These are phyloP conservation scores for Leptinotarsa undecemlineata DNA, from an alignment of 1,140 invertebrate genomes.

Conservation along the genomic window DNA sequence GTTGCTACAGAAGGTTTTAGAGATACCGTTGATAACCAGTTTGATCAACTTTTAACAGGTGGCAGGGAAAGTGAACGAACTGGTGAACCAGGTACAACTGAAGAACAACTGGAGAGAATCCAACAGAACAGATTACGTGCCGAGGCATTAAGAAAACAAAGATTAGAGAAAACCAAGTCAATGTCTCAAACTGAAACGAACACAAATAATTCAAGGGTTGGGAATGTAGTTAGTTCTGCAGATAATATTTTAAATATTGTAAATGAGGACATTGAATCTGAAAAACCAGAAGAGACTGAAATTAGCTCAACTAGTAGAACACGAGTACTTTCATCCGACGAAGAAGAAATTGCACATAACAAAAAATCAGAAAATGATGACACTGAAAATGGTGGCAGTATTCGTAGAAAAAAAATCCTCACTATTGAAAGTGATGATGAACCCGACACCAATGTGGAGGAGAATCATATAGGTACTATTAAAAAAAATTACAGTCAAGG, in stretches of 20 bases:
- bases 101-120: slow-evolving; percentile 50
- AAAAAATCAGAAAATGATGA: background rate
- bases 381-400: background rate
- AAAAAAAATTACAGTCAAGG: background rate
- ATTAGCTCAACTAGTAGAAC: too few species aligned
- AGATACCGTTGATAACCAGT: slow-evolving; percentile 31
- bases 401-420: background rate
- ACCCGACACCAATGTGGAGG: background rate
- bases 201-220: too few species aligned
- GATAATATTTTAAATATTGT: background rate
- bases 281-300: too few species aligned
- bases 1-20: slow-evolving; percentile 36
- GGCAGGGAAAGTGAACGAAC: background rate
- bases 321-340: too few species aligned
- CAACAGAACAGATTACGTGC: slow-evolving; percentile 47
- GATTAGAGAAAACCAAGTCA: slow-evolving; percentile 31
- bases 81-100: slow-evolving; percentile 37
- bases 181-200: too few species aligned
- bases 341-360: background rate
- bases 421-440: slow-evolving; percentile 11
- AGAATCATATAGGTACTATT: background rate
- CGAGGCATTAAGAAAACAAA: slow-evolving; percentile 43
- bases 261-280: background rate
- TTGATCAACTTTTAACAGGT: slow-evolving; percentile 37
- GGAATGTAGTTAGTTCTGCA: too few species aligned